Evolutionary conservation across 2,797 vertebrate species (phyloP), one percentile per base, ranked within the genome.

Genomic region (Spinus pinus): DNA sequence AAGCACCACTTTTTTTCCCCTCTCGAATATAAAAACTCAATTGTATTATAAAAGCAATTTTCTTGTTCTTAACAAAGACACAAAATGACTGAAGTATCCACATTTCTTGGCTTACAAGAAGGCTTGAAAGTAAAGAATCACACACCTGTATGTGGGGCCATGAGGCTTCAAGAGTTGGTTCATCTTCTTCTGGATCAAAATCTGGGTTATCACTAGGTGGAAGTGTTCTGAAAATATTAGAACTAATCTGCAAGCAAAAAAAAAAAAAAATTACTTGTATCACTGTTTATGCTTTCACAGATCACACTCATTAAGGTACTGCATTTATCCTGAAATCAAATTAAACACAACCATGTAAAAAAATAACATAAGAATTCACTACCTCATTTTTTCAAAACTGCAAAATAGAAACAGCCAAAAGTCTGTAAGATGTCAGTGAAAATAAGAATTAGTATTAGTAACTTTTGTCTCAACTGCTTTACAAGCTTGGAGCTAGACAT

Each of bases 141-240:
- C 79, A 92, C 91, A 99, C 99, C 97, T 99, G 99, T 96, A 99
- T 99, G 97, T 99, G 99, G 84, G 99, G 99, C 99, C 99, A 99
- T 5, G 99, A 98, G 51, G 98, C 99, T 98, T 99, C 99, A 12
- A 99, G 98, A 18, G 99, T 99, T 75, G 99, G 99, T 79, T 99
- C 99, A 83, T 99, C 99, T 97, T 99, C 99, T 96, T 99, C 99
- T 69, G 99, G 99, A 97, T 99, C 99, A 97, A 99, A 99, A 96
- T 99, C 99, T 7, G 99, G 99, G 96, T 99, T 99, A 57, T 99
- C 99, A 82, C 99, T 99, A 61, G 99, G 99, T 83, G 99, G 99
- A 97, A 99, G 99, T 54, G 99, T 99, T 96, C 99, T 98, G 97
- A 99, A 99, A 97, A 99, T 99, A 95, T 99, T 99, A 97, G 98